These are phyloP conservation scores for Sparus aurata DNA, from an alignment of 2,797 vertebrate species.

Conservation along the genomic window DNA sequence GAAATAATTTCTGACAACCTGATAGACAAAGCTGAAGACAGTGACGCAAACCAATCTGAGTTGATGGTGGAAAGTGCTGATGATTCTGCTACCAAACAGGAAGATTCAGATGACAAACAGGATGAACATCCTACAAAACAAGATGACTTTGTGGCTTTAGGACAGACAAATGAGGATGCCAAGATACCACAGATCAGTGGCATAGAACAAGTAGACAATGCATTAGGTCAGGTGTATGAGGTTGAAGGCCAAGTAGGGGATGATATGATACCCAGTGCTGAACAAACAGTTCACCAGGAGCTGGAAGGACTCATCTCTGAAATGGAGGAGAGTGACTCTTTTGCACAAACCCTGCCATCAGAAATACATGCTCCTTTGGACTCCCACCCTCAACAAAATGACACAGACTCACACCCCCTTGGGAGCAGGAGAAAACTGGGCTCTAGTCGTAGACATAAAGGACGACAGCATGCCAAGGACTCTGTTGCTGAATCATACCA, in stretches of 20 bases:
- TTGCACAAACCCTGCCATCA: background rate
- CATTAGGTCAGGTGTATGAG: background rate
- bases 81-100: no score
- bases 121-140: no score
- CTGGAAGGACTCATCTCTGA: background rate
- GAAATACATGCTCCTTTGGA: no score
- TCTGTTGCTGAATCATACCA: conserved; percentile 20
- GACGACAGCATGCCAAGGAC: conserved; percentile 8
- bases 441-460: conserved; percentile 60
- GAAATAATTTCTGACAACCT: no score
- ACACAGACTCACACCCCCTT: background rate
- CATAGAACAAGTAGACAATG: background rate
- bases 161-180: conserved; percentile 5
- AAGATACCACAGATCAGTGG: background rate
- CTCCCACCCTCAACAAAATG: no score
- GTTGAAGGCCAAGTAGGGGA: background rate
- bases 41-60: no score
- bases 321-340: background rate
- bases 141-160: background rate
- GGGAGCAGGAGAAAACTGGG: conserved; percentile 39
- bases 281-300: background rate
- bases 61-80: no score
- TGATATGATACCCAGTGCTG: background rate
- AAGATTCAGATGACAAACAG: no score
- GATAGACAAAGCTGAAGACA: no score